phyloP scores from a whole-genome alignment of 2,113 vertebrate genomes.

The Grammatotria lemairii region DNA sequence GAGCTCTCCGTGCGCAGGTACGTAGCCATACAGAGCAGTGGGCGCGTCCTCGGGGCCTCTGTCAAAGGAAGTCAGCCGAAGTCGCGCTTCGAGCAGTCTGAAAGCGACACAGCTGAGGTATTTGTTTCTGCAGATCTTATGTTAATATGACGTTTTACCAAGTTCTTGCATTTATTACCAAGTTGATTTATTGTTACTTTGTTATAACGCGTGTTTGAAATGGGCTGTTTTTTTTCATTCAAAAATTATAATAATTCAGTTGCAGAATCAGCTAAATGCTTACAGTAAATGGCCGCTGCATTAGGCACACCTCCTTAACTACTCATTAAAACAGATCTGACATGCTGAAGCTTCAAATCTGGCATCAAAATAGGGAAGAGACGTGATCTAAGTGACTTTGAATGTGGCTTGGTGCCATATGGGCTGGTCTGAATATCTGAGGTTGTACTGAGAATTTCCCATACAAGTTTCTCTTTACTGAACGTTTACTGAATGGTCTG shows the following conservation, averaged over 20 bases:
- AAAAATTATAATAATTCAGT: background rate
- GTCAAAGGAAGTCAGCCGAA: background rate
- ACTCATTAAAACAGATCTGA: background rate
- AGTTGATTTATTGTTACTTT: background rate
- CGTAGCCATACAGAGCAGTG: background rate
- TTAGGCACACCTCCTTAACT: background rate
- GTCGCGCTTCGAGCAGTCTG: background rate
- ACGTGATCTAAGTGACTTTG: fast-evolving
- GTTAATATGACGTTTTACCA: background rate
- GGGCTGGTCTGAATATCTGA: background rate
- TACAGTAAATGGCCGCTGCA: fast-evolving
- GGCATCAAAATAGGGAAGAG: background rate
- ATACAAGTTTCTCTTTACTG: background rate
- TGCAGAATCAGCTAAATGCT: background rate
- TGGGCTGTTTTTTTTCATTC: fast-evolving
- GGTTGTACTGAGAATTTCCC: background rate
- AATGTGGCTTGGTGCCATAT: background rate
- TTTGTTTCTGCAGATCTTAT: background rate
- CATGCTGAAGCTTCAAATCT: background rate
- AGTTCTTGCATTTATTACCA: background rate
- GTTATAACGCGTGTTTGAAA: background rate
- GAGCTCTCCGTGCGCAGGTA: background rate
- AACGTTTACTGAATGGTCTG: background rate
- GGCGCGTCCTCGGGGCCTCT: background rate
- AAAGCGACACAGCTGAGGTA: background rate